phyloP scores from a whole-genome alignment of 2,888 invertebrate species.

The Anarsia innoxiella region DNA sequence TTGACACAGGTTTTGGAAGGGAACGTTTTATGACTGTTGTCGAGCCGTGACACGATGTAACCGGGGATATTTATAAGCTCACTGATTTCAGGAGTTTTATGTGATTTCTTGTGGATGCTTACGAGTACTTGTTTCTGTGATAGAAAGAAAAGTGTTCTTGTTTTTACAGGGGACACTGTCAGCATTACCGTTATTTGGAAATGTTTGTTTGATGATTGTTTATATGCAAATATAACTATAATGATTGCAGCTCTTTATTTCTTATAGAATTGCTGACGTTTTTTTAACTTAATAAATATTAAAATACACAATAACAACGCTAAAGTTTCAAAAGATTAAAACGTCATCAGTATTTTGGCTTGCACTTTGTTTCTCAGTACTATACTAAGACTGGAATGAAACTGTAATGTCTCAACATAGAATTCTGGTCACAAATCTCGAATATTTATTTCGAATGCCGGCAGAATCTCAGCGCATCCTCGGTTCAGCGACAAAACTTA shows the following conservation, averaged over 20 bases:
- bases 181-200: too few species aligned
- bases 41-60: slow-evolving; percentile 33
- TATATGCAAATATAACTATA: too few species aligned
- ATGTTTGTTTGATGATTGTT: too few species aligned
- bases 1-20: slow-evolving; percentile 71
- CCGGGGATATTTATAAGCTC: slow-evolving; percentile 28
- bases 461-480: slow-evolving; percentile 55
- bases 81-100: slow-evolving; percentile 11
- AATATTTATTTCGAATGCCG: slow-evolving; percentile 59
- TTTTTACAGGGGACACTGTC: too few species aligned
- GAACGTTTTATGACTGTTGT: slow-evolving; percentile 55
- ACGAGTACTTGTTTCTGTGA: too few species aligned
- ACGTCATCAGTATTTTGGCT: slow-evolving; percentile 5
- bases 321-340: slow-evolving; percentile 1
- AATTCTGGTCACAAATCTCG: slow-evolving; percentile 54
- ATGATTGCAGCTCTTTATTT: too few species aligned
- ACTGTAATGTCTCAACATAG: slow-evolving; percentile 43
- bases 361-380: slow-evolving; percentile 17
- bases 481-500: slow-evolving; percentile 47
- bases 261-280: too few species aligned
- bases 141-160: too few species aligned
- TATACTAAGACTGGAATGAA: slow-evolving; percentile 38
- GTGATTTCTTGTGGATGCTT: too few species aligned
- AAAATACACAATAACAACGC: slow-evolving; percentile 4
- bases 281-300: too few species aligned